Conservation (phyloP, 2,113 vertebrate species). For the Chiloscyllium plagiosum region DNA sequence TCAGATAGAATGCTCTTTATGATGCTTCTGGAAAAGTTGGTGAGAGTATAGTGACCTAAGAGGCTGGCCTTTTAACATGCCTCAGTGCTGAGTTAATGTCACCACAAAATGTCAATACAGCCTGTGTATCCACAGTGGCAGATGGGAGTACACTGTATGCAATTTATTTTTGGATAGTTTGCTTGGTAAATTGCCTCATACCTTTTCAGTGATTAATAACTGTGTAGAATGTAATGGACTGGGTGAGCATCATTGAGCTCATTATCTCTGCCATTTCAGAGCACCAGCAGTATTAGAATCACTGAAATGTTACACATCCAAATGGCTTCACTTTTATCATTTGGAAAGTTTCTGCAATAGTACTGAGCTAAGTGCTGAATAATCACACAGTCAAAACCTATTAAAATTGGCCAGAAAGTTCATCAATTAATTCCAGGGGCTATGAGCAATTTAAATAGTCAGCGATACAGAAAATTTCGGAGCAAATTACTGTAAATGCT, state of each 20-base stretch:
- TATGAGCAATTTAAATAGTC: background rate
- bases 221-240: background rate
- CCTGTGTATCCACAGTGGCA: background rate
- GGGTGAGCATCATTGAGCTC: background rate
- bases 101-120: background rate
- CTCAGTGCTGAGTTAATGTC: too few relatives aligned
- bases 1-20: too few relatives aligned
- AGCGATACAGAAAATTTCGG: too few relatives aligned
- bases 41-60: background rate
- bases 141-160: background rate
- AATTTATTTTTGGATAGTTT: slow-evolving; percentile 10
- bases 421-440: background rate
- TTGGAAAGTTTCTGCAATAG: background rate
- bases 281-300: background rate
- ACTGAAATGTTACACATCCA: background rate
- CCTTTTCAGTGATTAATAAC: background rate
- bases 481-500: too few relatives aligned
- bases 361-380: background rate
- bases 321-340: background rate
- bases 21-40: too few relatives aligned
- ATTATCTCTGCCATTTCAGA: background rate
- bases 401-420: background rate
- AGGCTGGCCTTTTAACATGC: background rate
- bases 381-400: background rate
- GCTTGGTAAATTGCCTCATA: background rate